Percentiles rank a stretch among this genome's conserved stretches.
phyloP scores from a whole-genome alignment of 2,888 invertebrate genomes.

The Myathropa florea region DNA sequence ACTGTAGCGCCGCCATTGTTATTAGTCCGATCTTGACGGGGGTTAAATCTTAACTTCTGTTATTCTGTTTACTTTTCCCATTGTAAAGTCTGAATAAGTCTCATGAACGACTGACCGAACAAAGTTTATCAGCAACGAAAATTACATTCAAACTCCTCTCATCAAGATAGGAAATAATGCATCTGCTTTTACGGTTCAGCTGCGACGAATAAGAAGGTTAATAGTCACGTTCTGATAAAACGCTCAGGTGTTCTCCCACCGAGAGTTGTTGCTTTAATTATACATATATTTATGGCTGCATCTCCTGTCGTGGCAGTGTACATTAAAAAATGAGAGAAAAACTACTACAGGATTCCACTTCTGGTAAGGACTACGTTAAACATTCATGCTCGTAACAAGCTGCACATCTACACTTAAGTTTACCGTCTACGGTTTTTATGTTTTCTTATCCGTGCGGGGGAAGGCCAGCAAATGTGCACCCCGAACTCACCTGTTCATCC shows the following conservation, averaged over 20 bases:
- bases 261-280: background rate
- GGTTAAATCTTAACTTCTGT: too few relatives aligned
- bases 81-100: too few relatives aligned
- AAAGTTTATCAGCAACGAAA: background rate
- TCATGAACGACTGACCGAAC: too few relatives aligned
- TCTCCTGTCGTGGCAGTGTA: background rate
- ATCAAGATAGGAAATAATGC: background rate
- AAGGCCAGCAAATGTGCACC: background rate
- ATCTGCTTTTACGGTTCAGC: background rate
- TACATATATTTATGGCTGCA: background rate
- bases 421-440: background rate
- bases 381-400: background rate
- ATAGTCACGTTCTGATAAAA: too few relatives aligned
- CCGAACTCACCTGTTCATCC: background rate
- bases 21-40: too few relatives aligned
- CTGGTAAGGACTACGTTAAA: background rate
- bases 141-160: background rate
- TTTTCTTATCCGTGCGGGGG: background rate
- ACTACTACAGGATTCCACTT: background rate
- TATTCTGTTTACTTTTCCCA: too few relatives aligned
- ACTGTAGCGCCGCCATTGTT: too few relatives aligned
- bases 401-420: background rate
- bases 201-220: background rate
- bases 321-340: background rate
- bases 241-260: too few relatives aligned